Percentiles rank a stretch among this genome's conserved stretches.
These are phyloP conservation scores for Netelia inedita DNA, from an alignment of 2,888 invertebrate species.

Conservation along the genomic window DNA sequence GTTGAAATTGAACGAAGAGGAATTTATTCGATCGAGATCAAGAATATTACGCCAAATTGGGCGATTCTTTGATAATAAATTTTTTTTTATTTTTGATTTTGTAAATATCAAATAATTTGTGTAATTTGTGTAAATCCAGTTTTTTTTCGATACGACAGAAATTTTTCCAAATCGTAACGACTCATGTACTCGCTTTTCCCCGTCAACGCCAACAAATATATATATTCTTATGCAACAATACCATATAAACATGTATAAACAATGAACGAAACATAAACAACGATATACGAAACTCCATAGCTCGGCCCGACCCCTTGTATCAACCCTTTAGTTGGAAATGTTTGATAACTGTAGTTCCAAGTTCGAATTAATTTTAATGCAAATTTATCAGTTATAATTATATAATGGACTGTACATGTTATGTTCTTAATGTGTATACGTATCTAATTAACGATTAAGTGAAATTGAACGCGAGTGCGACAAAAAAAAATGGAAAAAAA, in stretches of 20 bases:
- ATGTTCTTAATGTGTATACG: conserved; percentile 82
- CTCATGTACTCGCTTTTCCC: neutral
- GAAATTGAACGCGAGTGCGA: neutral
- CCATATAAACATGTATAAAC: conserved; percentile 40
- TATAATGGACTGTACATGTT: conserved; percentile 83
- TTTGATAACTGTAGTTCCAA: conserved; percentile 82
- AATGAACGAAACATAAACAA: conserved; percentile 56
- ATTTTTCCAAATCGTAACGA: neutral
- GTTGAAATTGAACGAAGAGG: too few species aligned
- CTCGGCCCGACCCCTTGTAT: conserved; percentile 65
- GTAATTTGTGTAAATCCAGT: neutral
- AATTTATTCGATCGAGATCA: neutral
- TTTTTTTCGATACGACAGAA: conserved; percentile 17
- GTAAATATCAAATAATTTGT: neutral
- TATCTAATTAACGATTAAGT: conserved; percentile 73
- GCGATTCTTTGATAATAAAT: neutral
- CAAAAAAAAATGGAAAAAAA: neutral
- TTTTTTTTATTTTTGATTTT: neutral
- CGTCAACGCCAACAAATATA: conserved; percentile 37
- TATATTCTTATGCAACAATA: conserved; percentile 26
- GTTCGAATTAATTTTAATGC: conserved; percentile 82
- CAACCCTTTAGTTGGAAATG: conserved; percentile 82
- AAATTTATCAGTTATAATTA: conserved; percentile 78
- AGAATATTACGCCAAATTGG: neutral
- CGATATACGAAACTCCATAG: conserved; percentile 58